Base-by-base conservation (phyloP, 2,888 invertebrate species). In the Busseola fusca region DNA sequence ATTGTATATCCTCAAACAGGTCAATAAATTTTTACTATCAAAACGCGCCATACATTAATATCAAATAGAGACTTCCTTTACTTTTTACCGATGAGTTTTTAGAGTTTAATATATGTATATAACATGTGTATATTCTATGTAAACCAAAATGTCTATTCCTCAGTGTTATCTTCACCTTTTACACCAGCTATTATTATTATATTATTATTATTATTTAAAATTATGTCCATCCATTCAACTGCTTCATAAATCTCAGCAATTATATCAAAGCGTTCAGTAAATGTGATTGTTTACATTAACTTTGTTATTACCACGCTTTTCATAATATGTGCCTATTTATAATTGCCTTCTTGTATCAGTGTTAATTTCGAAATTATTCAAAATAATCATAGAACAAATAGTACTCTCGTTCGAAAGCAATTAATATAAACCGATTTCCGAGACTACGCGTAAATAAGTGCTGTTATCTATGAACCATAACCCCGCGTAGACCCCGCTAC, bases 401-500 rank as follows among this genome's bases (percentile, higher is more conserved):
- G 16, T 10, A 30, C 16, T 16, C 14, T 3, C 10, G 27, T n/a
- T 25, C 0, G 21, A n/a, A 10, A 57, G 10, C 5, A n/a, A 30
- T 10, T 0, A 30, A 30, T 30, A 34, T 18, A 56, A 30, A 0
- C 0, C n/a, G 0, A 10, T 10, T 30, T 16, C n/a, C n/a, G 18
- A 18, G n/a, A 63, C 5, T 27, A 37, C 6, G 14, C 6, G 12
- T 30, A 66, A 63, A 52, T 64, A 30, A 14, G 1, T 68, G 12
- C n/a, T 21, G 40, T 30, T n/a, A 34, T 10, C n/a, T 14, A 54
- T 42, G 30, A 59, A 34, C 34, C 58, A 48, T 40, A 25, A 65
- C 65, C 42, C 30, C 48, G 42, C 76, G 58, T 80, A 80, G 76
- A 30, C 48, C 42, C n/a, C 59, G 76, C 76, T 76, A 81, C 76